Percentiles rank a stretch among this genome's conserved stretches.
Evolutionary conservation across 2,888 invertebrate species (phyloP).

Genomic region (Anoplius nigerrimus): DNA sequence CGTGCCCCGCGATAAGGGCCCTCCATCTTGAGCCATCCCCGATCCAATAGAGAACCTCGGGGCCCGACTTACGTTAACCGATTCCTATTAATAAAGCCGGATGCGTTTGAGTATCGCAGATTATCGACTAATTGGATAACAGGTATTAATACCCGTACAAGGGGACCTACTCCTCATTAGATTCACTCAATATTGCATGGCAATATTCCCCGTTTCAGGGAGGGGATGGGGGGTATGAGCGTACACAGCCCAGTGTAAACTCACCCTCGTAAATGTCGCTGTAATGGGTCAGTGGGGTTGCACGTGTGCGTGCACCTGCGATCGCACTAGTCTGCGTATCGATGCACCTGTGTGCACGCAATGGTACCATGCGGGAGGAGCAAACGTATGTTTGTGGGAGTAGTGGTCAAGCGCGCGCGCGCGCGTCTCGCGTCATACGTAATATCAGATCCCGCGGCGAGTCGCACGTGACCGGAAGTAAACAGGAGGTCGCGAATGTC

Average conservation of each 20-base stretch:
- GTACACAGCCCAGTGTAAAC: slow-evolving; percentile 19
- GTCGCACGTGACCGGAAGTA: slow-evolving; percentile 38
- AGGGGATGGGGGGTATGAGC: too few relatives aligned
- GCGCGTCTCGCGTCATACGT: neutral
- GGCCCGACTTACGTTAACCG: slow-evolving; percentile 11
- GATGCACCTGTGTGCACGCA: neutral
- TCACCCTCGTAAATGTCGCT: slow-evolving; percentile 20
- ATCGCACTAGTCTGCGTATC: neutral
- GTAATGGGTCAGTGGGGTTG: neutral
- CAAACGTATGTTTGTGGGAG: neutral
- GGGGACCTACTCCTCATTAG: slow-evolving; percentile 51
- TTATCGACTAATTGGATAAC: slow-evolving; percentile 63
- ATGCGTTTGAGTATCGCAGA: slow-evolving; percentile 36
- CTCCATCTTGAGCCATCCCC: neutral
- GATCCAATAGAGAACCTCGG: neutral
- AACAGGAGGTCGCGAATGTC: slow-evolving; percentile 34
- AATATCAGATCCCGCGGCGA: neutral
- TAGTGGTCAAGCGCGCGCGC: neutral
- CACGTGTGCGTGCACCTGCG: slow-evolving; percentile 1
- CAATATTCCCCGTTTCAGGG: slow-evolving; percentile 41
- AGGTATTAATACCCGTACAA: slow-evolving; percentile 50
- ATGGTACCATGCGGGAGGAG: neutral
- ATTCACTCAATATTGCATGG: slow-evolving; percentile 59
- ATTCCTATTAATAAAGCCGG: slow-evolving; percentile 32
- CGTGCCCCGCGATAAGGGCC: too few relatives aligned